Evolutionary conservation across 2,888 invertebrate species (phyloP).

Genomic region (Augochlorella aurata): DNA sequence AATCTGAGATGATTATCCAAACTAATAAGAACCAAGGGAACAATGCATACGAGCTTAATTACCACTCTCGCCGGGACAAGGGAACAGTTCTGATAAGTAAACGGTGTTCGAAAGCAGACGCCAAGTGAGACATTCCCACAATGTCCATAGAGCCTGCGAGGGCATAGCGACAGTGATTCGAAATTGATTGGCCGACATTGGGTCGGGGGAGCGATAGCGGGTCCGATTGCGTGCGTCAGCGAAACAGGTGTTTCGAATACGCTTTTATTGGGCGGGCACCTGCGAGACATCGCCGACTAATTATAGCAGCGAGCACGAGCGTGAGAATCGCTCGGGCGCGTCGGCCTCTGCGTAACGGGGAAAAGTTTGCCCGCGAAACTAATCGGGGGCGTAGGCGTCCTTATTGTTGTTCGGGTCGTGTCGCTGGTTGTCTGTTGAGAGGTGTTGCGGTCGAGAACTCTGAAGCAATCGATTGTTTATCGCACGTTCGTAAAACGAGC

Average conservation of each 20-base stretch:
- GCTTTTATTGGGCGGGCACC: slow-evolving; percentile 56
- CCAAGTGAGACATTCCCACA: not conserved
- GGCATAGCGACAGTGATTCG: not conserved
- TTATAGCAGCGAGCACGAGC: slow-evolving; percentile 46
- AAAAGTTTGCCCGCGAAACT: slow-evolving; percentile 22
- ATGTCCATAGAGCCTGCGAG: not conserved
- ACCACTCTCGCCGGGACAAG: too few relatives aligned
- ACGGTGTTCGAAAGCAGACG: not conserved
- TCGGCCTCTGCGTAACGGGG: not conserved
- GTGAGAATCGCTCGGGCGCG: slow-evolving; percentile 18
- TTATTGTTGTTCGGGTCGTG: not conserved
- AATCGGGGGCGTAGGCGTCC: slow-evolving; percentile 6
- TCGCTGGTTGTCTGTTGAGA: not conserved
- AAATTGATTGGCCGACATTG: not conserved
- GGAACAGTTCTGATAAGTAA: not conserved
- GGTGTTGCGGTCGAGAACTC: not conserved
- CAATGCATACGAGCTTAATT: too few relatives aligned
- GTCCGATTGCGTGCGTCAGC: slow-evolving; percentile 10
- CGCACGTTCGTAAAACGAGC: too few relatives aligned
- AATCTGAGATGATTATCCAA: too few relatives aligned
- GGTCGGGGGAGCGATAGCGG: not conserved
- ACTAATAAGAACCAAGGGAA: too few relatives aligned
- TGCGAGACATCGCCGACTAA: slow-evolving; percentile 56
- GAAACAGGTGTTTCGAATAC: slow-evolving; percentile 63
- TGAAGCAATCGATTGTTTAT: not conserved